These are phyloP conservation scores for Cheirogaleus major DNA, from an alignment of 2,797 vertebrate species.

Conservation along the genomic window DNA sequence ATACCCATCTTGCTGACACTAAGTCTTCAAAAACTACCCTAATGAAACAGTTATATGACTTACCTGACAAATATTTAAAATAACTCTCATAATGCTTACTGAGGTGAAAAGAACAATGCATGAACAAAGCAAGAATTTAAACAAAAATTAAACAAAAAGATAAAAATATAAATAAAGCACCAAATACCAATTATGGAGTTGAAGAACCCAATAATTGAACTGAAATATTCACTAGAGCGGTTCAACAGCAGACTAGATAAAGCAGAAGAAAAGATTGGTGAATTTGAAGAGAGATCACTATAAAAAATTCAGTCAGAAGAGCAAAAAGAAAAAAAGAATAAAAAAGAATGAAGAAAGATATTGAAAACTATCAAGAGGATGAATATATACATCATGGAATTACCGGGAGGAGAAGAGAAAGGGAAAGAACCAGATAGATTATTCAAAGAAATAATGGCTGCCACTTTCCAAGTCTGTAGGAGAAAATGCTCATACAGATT, in stretches of 20 bases:
- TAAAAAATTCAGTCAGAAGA: not conserved
- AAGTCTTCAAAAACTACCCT: not conserved
- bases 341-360: not conserved
- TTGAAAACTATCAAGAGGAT: not conserved
- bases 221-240: not conserved
- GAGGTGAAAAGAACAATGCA: not conserved
- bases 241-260: not conserved
- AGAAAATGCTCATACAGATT: not conserved
- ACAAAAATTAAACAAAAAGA: not conserved
- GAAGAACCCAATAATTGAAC: not conserved
- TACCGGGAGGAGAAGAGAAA: not conserved
- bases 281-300: not conserved
- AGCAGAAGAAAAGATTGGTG: not conserved
- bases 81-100: not conserved
- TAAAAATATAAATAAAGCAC: not conserved
- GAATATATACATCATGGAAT: not conserved
- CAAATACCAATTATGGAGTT: not conserved
- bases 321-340: not conserved
- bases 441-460: not conserved
- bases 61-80: not conserved
- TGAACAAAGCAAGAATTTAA: not conserved
- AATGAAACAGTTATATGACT: not conserved
- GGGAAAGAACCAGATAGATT: not conserved
- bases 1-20: not conserved
- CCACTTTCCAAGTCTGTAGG: not conserved